A percentile compares a stretch with the other conserved stretches of the same genome.
Evolutionary conservation across 2,888 invertebrate genomes (phyloP).

Genomic region (Rhaphigaster nebulosa): DNA sequence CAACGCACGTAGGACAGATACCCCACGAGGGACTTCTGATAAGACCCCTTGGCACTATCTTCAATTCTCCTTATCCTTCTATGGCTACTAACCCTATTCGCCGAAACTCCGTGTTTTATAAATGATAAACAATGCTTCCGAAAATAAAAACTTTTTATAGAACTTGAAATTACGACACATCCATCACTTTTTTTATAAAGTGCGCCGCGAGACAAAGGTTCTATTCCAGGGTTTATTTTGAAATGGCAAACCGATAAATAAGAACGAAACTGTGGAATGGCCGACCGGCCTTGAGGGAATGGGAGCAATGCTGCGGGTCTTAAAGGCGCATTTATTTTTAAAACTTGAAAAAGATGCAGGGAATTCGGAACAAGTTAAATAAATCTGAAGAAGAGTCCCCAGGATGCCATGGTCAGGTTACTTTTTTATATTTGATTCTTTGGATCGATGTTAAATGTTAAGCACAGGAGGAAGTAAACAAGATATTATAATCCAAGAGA

Average conservation of each 20-base stretch:
- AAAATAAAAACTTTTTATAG: neutral
- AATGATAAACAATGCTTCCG: neutral
- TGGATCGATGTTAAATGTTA: neutral
- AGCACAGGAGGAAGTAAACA: too few relatives aligned
- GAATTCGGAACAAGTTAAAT: neutral
- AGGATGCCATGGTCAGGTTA: neutral
- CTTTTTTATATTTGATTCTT: neutral
- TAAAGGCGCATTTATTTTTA: neutral
- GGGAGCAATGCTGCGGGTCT: conserved; percentile 11
- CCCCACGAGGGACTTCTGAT: neutral
- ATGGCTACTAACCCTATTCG: neutral
- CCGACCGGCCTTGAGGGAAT: neutral
- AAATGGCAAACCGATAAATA: neutral
- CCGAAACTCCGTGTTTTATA: neutral
- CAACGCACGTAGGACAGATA: conserved; percentile 1
- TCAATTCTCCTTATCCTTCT: neutral
- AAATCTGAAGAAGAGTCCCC: neutral
- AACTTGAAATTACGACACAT: neutral
- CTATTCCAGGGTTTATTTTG: neutral
- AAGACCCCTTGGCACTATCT: neutral
- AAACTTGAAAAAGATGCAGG: neutral
- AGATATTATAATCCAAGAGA: too few relatives aligned
- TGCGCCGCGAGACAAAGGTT: neutral
- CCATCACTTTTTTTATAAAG: neutral
- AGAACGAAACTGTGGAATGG: neutral